Percentiles rank a stretch among this genome's conserved stretches.
phyloP scores from a whole-genome alignment of 2,113 vertebrate species.

The Odontophorus gujanensis region DNA sequence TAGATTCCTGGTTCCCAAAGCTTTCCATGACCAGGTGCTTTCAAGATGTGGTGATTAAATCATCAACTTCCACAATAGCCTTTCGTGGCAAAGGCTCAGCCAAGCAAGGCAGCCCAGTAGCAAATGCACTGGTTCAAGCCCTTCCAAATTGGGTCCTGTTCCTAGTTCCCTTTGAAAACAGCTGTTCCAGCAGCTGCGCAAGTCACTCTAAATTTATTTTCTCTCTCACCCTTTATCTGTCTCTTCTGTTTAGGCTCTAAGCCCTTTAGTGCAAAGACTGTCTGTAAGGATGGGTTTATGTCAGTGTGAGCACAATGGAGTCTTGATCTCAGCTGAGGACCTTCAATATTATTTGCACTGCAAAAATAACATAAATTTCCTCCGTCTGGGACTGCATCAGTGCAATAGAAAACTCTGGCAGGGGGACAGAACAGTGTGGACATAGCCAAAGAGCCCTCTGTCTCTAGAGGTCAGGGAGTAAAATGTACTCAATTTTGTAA shows the following conservation, averaged over 20 bases:
- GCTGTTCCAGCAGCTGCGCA: constrained; percentile 48
- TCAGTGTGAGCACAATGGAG: background rate
- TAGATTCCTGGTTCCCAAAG: background rate
- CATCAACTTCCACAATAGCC: background rate
- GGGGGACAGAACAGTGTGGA: background rate
- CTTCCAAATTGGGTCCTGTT: background rate
- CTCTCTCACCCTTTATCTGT: constrained; percentile 24
- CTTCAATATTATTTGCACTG: background rate
- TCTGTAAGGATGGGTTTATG: background rate
- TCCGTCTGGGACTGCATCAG: background rate
- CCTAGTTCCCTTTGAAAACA: background rate
- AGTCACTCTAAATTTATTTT: constrained; percentile 48
- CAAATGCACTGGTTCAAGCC: rapidly evolving
- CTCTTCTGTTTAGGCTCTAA: constrained; percentile 29
- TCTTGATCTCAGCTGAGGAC: constrained; percentile 52
- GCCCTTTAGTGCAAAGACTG: constrained; percentile 22
- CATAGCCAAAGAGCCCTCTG: background rate
- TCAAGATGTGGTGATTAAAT: background rate
- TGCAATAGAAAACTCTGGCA: rapidly evolving
- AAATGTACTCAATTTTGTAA: background rate
- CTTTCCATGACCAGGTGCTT: background rate
- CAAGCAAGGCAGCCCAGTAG: background rate
- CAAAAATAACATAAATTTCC: background rate
- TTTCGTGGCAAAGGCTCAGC: background rate
- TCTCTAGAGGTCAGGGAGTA: background rate